phyloP scores from a whole-genome alignment of 2,797 vertebrate species.

The Novumbra hubbsi region DNA sequence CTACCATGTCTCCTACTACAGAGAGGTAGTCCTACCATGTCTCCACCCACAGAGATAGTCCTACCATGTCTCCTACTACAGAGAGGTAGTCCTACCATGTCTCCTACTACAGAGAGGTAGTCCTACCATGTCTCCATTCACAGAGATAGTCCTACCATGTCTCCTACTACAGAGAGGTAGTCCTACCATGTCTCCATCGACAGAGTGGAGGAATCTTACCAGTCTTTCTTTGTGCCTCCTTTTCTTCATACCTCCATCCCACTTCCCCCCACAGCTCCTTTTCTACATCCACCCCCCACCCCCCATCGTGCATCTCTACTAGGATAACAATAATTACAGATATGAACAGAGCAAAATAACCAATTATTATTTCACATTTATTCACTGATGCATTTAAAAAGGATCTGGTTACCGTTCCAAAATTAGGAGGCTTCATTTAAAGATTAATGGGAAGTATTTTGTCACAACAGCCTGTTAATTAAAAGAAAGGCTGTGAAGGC shows the following conservation, averaged over 20 bases:
- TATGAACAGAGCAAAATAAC: constrained; percentile 50
- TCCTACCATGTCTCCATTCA: too few relatives aligned
- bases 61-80: background rate
- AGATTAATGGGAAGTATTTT: constrained; percentile 43
- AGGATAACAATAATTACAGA: constrained; percentile 56
- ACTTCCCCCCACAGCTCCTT: background rate
- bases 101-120: constrained; percentile 13
- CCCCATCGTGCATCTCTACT: constrained; percentile 39
- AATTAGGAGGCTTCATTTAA: constrained; percentile 54
- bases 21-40: background rate
- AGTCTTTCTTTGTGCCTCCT: constrained; percentile 19
- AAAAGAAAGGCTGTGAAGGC: background rate
- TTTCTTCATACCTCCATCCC: constrained; percentile 5
- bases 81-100: constrained; percentile 31
- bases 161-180: background rate
- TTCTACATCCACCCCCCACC: constrained; percentile 28
- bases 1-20: constrained; percentile 3
- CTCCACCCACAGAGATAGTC: too few relatives aligned
- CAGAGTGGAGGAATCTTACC: constrained; percentile 54
- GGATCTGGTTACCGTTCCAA: constrained; percentile 48
- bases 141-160: constrained; percentile 29
- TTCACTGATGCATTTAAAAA: constrained; percentile 49
- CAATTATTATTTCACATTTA: constrained; percentile 49
- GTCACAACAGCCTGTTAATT: background rate
- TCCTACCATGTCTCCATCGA: constrained; percentile 24